Base-by-base conservation (phyloP, 2,797 vertebrate species). In the Naso thynnoides region DNA sequence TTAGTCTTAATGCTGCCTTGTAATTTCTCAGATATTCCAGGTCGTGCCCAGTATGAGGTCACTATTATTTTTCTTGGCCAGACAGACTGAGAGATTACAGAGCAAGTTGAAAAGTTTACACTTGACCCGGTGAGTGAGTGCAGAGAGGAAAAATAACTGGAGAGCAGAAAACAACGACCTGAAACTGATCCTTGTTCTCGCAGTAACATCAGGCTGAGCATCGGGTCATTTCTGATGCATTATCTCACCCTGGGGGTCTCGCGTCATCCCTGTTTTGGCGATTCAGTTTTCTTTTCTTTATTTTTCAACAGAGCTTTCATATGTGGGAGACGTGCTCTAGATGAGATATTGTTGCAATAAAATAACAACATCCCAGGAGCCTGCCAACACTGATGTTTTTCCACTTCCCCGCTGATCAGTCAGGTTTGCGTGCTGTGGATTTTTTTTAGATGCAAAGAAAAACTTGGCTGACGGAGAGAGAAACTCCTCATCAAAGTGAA, bases 41-140 rank as follows among this genome's bases (percentile, higher is more conserved):
- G 79, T 82, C 27, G 16, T 44, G 62, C 58, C 64, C 56, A 56
- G 55, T 47, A 55, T 86, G 79, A 89, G 75, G 87, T 91, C 88
- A 88, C 77, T 50, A 74, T 59, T 91, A 82, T 91, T 92, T 90
- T 65, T 65, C 62, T 92, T 92, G 88, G 90, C 87, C 42, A 9
- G 45, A 70, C 39, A 5, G 42, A 78, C 11, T 6, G 24, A 26
- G 59, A 85, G 78, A 90, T 87, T 82, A 87, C 29, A 83, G 66
- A 60, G 71, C 23, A 79, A 84, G 84, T 63, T 79, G 42, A 89
- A 79, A 66, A 66, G 66, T 76, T 84, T 71, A 76, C 56, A 78
- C 72, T 77, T 82, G 76, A 89, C 71, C 70, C 56, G 61, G 57
- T 21, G 64, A 73, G 78, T 6, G 52, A 81, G 58, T 3, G 52